Conservation (phyloP, 2,113 vertebrate genomes). For the Thomomys bottae region DNA sequence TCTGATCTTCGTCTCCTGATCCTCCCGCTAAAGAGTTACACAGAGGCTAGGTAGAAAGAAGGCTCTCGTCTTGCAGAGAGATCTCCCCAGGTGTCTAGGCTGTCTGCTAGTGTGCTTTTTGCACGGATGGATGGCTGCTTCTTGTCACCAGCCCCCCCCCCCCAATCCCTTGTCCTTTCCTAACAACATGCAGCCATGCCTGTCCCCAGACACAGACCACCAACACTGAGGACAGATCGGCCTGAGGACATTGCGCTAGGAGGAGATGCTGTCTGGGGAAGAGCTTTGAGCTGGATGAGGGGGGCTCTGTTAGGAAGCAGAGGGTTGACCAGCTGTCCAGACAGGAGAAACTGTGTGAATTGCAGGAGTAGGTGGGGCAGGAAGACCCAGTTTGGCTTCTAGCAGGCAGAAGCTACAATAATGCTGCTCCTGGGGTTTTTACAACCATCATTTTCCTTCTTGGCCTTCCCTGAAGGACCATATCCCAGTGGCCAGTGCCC, state of each 20-base stretch:
- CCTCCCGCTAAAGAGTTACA: neutral
- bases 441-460: neutral
- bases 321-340: neutral
- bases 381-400: neutral
- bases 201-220: too few species aligned
- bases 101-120: neutral
- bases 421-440: neutral
- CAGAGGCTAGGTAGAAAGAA: neutral
- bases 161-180: neutral
- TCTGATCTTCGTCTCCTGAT: neutral
- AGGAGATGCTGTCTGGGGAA: neutral
- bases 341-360: neutral
- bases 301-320: neutral
- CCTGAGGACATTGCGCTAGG: neutral
- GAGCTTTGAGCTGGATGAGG: neutral
- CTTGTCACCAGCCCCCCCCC: neutral
- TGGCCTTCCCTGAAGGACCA: neutral
- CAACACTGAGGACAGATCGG: accelerated
- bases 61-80: neutral
- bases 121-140: neutral
- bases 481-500: neutral
- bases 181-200: neutral
- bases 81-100: too few species aligned
- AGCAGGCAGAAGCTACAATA: neutral
- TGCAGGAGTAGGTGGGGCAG: neutral